Evolutionary conservation across 2,113 vertebrate species (phyloP).

Genomic region (Saguinus midas): DNA sequence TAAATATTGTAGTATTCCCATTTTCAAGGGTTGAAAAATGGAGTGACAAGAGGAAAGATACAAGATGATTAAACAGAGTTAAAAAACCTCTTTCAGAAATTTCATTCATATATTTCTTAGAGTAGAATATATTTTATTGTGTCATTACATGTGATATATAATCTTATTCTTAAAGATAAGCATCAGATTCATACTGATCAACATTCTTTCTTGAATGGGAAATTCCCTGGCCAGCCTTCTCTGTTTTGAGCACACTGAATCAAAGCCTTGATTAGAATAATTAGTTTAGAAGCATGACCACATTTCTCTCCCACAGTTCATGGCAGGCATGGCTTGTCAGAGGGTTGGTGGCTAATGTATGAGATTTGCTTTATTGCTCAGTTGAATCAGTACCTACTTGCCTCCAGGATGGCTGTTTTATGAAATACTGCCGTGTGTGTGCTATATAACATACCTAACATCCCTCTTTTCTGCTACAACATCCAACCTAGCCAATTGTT

Average conservation of each 20-base stretch:
- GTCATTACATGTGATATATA: neutral
- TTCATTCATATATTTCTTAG: neutral
- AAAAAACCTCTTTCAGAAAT: neutral
- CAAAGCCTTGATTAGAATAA: neutral
- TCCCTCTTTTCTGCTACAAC: slow-evolving; percentile 11
- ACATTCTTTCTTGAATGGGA: neutral
- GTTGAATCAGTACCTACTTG: neutral
- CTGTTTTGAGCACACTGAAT: neutral
- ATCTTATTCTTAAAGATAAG: neutral
- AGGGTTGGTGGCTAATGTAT: neutral
- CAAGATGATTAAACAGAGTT: neutral
- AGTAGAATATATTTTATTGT: slow-evolving; percentile 26
- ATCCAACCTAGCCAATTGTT: neutral
- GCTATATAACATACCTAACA: neutral
- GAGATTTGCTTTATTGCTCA: neutral
- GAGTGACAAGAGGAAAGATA: neutral
- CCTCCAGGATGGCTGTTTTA: neutral
- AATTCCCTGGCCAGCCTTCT: neutral
- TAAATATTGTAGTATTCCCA: neutral
- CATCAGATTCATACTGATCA: neutral
- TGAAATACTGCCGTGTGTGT: neutral
- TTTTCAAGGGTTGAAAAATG: neutral
- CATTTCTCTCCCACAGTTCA: neutral
- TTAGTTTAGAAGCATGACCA: neutral
- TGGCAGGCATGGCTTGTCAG: neutral